These are phyloP conservation scores for Phocoena sinus DNA, from an alignment of 2,113 vertebrate genomes.

Conservation along the genomic window DNA sequence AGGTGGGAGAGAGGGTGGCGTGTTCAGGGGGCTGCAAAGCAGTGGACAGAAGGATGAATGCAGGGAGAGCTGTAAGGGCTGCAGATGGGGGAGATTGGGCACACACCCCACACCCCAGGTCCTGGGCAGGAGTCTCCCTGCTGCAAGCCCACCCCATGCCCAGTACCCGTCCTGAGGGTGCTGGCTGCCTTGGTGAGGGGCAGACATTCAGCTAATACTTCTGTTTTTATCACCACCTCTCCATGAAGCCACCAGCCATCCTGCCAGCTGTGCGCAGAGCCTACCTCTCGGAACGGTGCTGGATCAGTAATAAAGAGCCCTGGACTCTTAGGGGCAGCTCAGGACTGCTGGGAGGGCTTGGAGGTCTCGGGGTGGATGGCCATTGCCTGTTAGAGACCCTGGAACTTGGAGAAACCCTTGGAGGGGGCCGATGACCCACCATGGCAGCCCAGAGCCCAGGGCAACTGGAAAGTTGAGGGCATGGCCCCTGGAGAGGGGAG, in stretches of 20 bases:
- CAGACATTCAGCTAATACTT: not conserved
- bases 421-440: not conserved
- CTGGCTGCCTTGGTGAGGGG: not conserved
- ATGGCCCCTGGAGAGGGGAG: not conserved
- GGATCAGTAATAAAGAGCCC: not conserved
- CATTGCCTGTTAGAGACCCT: not conserved
- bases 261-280: not conserved
- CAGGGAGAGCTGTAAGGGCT: not conserved
- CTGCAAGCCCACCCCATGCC: not conserved
- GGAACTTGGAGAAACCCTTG: not conserved
- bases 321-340: not conserved
- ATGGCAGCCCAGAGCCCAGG: not conserved
- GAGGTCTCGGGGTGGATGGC: not conserved
- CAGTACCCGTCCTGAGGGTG: not conserved
- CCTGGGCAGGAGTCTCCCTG: not conserved
- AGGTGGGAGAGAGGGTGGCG: not conserved
- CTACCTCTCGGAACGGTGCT: fast-evolving
- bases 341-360: not conserved
- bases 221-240: not conserved
- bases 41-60: not conserved
- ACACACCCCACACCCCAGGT: not conserved
- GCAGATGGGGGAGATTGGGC: not conserved
- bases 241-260: fast-evolving
- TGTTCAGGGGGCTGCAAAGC: not conserved
- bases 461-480: not conserved